These are phyloP conservation scores for Neomicropteryx cornuta DNA, from an alignment of 1,140 invertebrate species.

Conservation along the genomic window DNA sequence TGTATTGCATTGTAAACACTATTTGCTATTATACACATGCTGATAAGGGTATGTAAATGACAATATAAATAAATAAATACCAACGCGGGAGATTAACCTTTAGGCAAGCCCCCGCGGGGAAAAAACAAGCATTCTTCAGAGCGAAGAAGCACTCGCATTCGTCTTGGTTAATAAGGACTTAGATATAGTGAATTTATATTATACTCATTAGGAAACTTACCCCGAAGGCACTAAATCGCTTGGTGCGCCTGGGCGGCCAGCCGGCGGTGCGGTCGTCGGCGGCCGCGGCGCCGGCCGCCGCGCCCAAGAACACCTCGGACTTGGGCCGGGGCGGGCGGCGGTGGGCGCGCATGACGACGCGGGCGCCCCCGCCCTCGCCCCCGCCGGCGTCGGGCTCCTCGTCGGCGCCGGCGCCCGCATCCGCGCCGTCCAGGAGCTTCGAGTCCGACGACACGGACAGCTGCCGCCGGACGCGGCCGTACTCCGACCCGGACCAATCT, in stretches of 20 bases:
- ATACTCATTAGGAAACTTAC: too few species aligned
- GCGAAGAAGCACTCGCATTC: too few species aligned
- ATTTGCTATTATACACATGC: too few species aligned
- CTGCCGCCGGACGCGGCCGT: conserved; percentile 74
- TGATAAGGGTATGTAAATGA: too few species aligned
- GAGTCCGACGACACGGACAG: conserved; percentile 84
- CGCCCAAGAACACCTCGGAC: conserved; percentile 74
- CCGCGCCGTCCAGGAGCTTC: conserved; percentile 75
- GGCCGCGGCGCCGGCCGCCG: conserved; percentile 50
- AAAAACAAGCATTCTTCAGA: too few species aligned
- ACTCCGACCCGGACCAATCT: conserved; percentile 72
- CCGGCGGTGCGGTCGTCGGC: conserved; percentile 28
- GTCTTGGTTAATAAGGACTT: too few species aligned
- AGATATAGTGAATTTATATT: too few species aligned
- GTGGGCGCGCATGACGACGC: conserved; percentile 77
- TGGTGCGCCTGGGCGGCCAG: conserved; percentile 57
- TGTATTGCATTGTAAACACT: too few species aligned
- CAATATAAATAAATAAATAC: too few species aligned
- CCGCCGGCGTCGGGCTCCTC: conserved; percentile 72
- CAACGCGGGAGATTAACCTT: too few species aligned
- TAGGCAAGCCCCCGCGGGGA: too few species aligned
- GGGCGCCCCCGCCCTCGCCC: conserved; percentile 70
- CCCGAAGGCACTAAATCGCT: conserved; percentile 85
- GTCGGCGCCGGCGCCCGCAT: conserved; percentile 71
- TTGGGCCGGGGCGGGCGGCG: conserved; percentile 81